These are phyloP conservation scores for Allolobophora icterica DNA, from an alignment of 2,888 invertebrate species.

Conservation along the genomic window DNA sequence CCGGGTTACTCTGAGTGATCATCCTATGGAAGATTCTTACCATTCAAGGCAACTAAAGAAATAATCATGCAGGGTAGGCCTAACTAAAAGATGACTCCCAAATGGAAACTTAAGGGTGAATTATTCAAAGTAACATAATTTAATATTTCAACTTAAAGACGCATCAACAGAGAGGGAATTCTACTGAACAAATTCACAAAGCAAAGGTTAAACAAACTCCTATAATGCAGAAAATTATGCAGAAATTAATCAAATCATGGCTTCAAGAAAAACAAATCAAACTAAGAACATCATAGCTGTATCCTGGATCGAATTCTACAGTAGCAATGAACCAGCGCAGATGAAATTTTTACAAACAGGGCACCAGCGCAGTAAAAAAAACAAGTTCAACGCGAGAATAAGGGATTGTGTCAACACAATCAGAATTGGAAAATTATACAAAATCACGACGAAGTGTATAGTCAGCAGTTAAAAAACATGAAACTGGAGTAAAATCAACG, in stretches of 20 bases:
- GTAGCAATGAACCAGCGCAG: neutral
- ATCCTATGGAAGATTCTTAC: neutral
- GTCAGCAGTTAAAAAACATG: neutral
- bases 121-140: neutral
- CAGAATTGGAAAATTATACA: slow-evolving; percentile 8
- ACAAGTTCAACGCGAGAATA: neutral
- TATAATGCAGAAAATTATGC: neutral
- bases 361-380: slow-evolving; percentile 8
- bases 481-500: neutral
- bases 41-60: neutral
- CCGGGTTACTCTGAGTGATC: neutral
- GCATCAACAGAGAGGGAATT: neutral
- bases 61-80: neutral
- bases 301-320: slow-evolving; percentile 11
- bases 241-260: neutral
- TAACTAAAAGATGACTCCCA: neutral
- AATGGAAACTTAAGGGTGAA: neutral
- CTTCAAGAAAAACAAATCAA: neutral
- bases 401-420: slow-evolving; percentile 17
- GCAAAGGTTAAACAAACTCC: neutral
- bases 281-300: neutral
- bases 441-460: neutral
- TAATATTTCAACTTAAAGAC: neutral
- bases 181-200: neutral
- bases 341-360: neutral